These are phyloP conservation scores for Macquaria australasica DNA, from an alignment of 2,113 vertebrate species.

Conservation along the genomic window DNA sequence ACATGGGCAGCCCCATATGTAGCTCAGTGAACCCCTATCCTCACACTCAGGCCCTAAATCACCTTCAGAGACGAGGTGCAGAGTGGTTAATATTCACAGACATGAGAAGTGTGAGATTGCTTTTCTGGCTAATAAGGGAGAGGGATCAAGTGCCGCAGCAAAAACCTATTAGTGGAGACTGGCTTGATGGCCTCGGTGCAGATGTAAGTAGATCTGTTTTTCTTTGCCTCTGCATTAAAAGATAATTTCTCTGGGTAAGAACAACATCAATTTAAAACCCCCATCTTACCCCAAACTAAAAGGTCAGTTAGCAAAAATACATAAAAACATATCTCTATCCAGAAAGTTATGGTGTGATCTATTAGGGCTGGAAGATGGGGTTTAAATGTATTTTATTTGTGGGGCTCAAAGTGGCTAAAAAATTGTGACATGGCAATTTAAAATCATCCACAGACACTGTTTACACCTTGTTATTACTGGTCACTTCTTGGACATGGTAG, in stretches of 20 bases:
- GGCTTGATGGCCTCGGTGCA: background rate
- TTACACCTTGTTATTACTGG: background rate
- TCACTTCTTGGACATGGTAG: background rate
- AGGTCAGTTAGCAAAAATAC: background rate
- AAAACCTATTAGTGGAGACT: constrained; percentile 32
- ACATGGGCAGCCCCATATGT: background rate
- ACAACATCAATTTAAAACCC: background rate
- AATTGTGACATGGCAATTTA: too few relatives aligned
- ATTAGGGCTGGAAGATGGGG: background rate
- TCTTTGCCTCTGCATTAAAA: constrained; percentile 6
- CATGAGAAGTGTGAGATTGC: constrained; percentile 56
- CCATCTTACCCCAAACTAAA: background rate
- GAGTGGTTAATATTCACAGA: constrained; percentile 49
- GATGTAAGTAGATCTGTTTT: constrained; percentile 32
- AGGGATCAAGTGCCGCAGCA: constrained; percentile 39
- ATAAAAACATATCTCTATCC: background rate
- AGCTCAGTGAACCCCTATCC: background rate
- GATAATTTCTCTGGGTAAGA: background rate
- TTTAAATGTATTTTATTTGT: background rate
- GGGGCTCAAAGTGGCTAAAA: background rate
- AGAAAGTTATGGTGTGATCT: background rate
- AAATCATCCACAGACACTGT: too few relatives aligned
- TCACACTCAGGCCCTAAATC: background rate
- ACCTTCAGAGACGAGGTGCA: background rate
- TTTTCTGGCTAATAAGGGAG: constrained; percentile 56